Base-by-base conservation (phyloP, 2,888 invertebrate genomes). In the Eupithecia inturbata region DNA sequence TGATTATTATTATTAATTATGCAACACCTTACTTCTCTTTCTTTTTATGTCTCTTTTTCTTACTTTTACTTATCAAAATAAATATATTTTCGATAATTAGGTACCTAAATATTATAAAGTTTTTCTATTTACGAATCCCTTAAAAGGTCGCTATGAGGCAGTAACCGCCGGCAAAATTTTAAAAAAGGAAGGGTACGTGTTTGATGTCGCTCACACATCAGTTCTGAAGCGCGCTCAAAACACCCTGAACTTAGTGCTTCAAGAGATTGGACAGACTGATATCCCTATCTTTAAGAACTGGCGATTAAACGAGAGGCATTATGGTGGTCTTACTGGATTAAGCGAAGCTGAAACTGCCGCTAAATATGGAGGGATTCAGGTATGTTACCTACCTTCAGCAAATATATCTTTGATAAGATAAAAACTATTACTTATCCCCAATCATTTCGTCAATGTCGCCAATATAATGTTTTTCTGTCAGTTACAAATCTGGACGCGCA, bases 301-400 rank as follows among this genome's bases (percentile, higher is more conserved):
- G 98, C 95, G 98, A 19, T 92, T 98, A 36, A 98, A 98, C 84
- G 98, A 98, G 88, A 96, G 98, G 75, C 98, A 98, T 86, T 98
- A 98, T 83, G 98, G 98, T 69, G 97, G 97, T 60, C 95, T 98
- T 9, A 98, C 98, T 16, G 98, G 98, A 2, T 95, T 97, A 75
- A 97, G 98, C 85, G 98, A 98, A 88, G 96, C 97, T 0, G 97
- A 98, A 90, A 97, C 98, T 28, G 97, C 97, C 69, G 96, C 96
- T 71, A 97, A 97, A 87, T 98, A 97, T 90, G 98, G 98, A 16
- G 98, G 97, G 86, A 96, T 96, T 68, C 97, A 97, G 95, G 97
- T 97, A 67, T 12, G 53, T 22, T 22, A 49, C 7, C n/a, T 49
- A 49, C 7, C 9, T 2, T 14, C 14, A 14, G 4, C 4, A 41